Conservation (phyloP, 2,888 invertebrate genomes). For the Lycaena phlaeas region DNA sequence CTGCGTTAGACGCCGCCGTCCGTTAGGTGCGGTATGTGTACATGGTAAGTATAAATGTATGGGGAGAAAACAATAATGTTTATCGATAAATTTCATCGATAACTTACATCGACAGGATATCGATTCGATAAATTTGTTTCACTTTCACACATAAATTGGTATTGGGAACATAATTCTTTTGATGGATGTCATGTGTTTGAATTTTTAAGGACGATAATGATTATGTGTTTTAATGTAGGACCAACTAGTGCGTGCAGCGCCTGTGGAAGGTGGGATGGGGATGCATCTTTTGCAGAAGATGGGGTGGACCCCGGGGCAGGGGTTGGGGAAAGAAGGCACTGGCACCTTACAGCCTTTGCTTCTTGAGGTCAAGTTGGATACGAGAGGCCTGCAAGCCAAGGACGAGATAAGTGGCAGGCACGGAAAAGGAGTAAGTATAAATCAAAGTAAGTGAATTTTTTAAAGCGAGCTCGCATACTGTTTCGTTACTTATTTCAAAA, state of each 20-base stretch:
- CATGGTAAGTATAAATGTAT: slow-evolving; percentile 50
- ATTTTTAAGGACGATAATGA: slow-evolving; percentile 5
- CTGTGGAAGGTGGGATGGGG: slow-evolving; percentile 95
- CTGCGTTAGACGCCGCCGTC: slow-evolving; percentile 39
- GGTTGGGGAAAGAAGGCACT: slow-evolving; percentile 95
- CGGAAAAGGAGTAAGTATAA: slow-evolving; percentile 41
- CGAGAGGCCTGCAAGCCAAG: slow-evolving; percentile 87
- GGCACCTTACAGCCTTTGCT: slow-evolving; percentile 91
- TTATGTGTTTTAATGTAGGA: slow-evolving; percentile 74
- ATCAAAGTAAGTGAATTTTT: slow-evolving; percentile 7
- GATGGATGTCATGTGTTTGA: background rate
- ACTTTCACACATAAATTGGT: background rate
- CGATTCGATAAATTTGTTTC: background rate
- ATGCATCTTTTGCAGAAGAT: slow-evolving; percentile 97
- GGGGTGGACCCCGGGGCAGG: slow-evolving; percentile 98
- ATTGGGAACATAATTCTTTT: background rate
- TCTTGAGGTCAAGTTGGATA: slow-evolving; percentile 96
- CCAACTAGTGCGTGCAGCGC: slow-evolving; percentile 90
- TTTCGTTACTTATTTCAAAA: too few relatives aligned
- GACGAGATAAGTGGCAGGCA: slow-evolving; percentile 74
- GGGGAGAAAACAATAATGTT: slow-evolving; percentile 16
- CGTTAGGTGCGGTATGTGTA: slow-evolving; percentile 46
- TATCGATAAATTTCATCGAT: slow-evolving; percentile 6
- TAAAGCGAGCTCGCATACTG: too few relatives aligned
- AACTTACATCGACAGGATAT: background rate